These are phyloP conservation scores for Galeopsomyia nigrocyanea DNA, from an alignment of 2,888 invertebrate genomes.

Conservation along the genomic window DNA sequence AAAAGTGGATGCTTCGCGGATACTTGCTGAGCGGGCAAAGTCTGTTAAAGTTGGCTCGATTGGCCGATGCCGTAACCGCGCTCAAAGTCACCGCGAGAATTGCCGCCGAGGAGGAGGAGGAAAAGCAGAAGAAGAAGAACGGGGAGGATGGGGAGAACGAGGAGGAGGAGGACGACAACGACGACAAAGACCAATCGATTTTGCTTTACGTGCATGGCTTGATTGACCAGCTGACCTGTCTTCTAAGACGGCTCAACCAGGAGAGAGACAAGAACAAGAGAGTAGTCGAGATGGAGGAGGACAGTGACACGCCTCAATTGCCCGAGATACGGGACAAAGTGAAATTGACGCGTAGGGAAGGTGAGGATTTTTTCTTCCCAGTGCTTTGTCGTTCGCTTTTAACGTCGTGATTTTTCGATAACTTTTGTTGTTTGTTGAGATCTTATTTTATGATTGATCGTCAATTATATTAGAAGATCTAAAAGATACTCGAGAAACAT, in stretches of 20 bases:
- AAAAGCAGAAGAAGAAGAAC: no score
- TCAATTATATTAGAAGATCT: no score
- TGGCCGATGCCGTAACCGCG: constrained; percentile 54
- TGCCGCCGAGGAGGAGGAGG: constrained; percentile 49
- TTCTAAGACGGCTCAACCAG: constrained; percentile 39
- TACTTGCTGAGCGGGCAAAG: constrained; percentile 58
- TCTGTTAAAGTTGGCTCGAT: constrained; percentile 56
- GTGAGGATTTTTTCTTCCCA: no score
- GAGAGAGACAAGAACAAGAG: constrained; percentile 6
- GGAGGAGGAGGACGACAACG: constrained; percentile 37
- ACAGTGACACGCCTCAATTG: background rate
- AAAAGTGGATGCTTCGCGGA: constrained; percentile 60
- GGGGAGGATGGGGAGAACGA: no score
- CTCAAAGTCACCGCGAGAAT: constrained; percentile 51
- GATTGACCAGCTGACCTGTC: constrained; percentile 50
- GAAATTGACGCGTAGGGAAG: background rate
- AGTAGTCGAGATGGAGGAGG: background rate
- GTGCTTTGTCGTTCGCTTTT: no score
- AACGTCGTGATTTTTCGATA: no score
- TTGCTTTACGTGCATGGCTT: constrained; percentile 56
- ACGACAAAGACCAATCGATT: constrained; percentile 47
- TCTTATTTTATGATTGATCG: no score
- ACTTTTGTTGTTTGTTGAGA: no score
- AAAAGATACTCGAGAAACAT: no score
- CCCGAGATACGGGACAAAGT: background rate